These are phyloP conservation scores for Sceliomorpha sp. DNA, from an alignment of 2,888 invertebrate genomes.

Conservation along the genomic window DNA sequence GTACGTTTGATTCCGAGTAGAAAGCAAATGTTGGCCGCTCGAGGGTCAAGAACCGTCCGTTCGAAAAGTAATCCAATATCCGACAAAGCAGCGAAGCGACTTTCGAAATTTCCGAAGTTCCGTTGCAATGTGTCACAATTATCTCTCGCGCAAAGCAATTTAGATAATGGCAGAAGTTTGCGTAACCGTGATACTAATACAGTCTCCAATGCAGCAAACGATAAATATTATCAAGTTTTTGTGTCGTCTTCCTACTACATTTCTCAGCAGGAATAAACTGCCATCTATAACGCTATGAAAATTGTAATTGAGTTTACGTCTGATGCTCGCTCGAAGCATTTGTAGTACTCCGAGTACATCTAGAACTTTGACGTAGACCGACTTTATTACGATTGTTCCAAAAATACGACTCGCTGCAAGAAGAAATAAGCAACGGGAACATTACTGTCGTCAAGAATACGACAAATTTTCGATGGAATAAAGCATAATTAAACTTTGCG, in stretches of 20 bases:
- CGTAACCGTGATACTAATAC: constrained; percentile 39
- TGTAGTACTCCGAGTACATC: no score
- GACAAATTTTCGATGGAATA: no score
- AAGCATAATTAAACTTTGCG: no score
- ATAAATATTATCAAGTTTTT: constrained; percentile 57
- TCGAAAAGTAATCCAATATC: constrained; percentile 48
- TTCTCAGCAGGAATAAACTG: constrained; percentile 34
- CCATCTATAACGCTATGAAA: constrained; percentile 36
- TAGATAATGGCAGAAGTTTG: constrained; percentile 70
- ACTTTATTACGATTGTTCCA: no score
- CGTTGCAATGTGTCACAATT: constrained; percentile 49
- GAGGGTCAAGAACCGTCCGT: constrained; percentile 44
- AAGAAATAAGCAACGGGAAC: no score
- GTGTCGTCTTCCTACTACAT: constrained; percentile 29
- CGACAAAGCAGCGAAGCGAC: constrained; percentile 45
- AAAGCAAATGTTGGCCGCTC: constrained; percentile 38
- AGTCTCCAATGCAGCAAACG: constrained; percentile 16
- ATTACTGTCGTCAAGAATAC: no score
- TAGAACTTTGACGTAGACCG: no score
- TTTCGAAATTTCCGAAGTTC: constrained; percentile 49
- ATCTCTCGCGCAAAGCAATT: constrained; percentile 65
- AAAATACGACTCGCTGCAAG: no score
- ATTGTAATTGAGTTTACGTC: constrained; percentile 26
- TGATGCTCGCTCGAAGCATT: neutral
- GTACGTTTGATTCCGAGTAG: constrained; percentile 42